A percentile compares a stretch with the other conserved stretches of the same genome.
phyloP scores from a whole-genome alignment of 1,140 invertebrate genomes.

The Leptoteleia sp. region DNA sequence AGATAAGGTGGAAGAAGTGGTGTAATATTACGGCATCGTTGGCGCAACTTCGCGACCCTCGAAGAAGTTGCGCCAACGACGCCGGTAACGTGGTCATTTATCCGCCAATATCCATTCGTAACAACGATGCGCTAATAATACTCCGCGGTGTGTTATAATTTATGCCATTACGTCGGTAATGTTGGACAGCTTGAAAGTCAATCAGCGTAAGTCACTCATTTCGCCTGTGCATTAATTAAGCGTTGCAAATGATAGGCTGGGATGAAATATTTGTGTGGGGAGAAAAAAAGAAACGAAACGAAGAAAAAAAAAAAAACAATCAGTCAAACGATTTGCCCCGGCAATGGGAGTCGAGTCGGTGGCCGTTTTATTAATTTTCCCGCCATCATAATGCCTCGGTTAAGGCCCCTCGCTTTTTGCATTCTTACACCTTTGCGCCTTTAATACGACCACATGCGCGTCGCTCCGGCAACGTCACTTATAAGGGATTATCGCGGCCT shows the following conservation, averaged over 20 bases:
- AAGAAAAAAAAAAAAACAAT: slow-evolving; percentile 48
- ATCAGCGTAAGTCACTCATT: slow-evolving; percentile 69
- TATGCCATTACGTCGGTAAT: slow-evolving; percentile 57
- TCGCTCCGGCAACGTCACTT: slow-evolving; percentile 34
- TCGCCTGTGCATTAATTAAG: slow-evolving; percentile 67
- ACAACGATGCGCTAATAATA: slow-evolving; percentile 67
- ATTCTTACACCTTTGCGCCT: slow-evolving; percentile 50
- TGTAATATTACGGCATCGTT: slow-evolving; percentile 27
- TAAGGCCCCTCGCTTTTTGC: slow-evolving; percentile 40
- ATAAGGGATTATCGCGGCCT: slow-evolving; percentile 33
- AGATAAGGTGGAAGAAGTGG: slow-evolving; percentile 9
- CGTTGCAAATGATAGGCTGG: slow-evolving; percentile 66
- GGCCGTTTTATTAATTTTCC: slow-evolving; percentile 67
- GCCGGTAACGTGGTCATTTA: slow-evolving; percentile 33
- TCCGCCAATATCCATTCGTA: slow-evolving; percentile 52
- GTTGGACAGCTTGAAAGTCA: slow-evolving; percentile 61
- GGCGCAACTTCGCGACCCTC: slow-evolving; percentile 5
- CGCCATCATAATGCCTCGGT: slow-evolving; percentile 51
- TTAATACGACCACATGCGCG: slow-evolving; percentile 46
- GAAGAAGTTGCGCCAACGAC: neutral
- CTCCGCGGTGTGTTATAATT: slow-evolving; percentile 55
- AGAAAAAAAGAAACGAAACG: neutral
- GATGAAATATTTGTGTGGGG: slow-evolving; percentile 48
- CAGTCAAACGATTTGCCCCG: slow-evolving; percentile 59
- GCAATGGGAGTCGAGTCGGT: slow-evolving; percentile 60